phyloP scores from a whole-genome alignment of 2,888 invertebrate genomes.

The Xestia sexstrigata region DNA sequence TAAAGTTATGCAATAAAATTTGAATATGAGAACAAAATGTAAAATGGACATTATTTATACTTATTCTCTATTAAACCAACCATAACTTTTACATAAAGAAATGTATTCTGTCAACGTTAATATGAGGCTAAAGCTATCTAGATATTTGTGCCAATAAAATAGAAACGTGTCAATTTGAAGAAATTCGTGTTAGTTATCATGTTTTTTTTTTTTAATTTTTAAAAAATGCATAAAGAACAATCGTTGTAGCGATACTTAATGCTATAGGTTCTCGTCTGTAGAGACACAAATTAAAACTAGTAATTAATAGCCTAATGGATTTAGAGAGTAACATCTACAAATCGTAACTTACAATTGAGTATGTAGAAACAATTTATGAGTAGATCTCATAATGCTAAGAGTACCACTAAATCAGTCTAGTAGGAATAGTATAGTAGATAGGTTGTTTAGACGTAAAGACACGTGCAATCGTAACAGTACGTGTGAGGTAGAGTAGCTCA shows the following conservation, averaged over 20 bases:
- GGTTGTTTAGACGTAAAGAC: slow-evolving; percentile 74
- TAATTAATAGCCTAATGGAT: slow-evolving; percentile 71
- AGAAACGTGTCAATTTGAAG: slow-evolving; percentile 83
- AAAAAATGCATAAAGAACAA: slow-evolving; percentile 82
- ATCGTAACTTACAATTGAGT: slow-evolving; percentile 79
- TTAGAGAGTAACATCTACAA: slow-evolving; percentile 74
- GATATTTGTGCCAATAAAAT: slow-evolving; percentile 86
- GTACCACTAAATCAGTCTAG: slow-evolving; percentile 89
- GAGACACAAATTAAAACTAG: slow-evolving; percentile 71
- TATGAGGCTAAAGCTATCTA: slow-evolving; percentile 81
- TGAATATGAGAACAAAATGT: slow-evolving; percentile 63
- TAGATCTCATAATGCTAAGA: slow-evolving; percentile 81
- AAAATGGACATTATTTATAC: slow-evolving; percentile 60
- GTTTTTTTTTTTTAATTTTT: slow-evolving; percentile 68
- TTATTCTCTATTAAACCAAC: slow-evolving; percentile 67
- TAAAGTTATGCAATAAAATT: slow-evolving; percentile 72
- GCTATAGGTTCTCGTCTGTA: slow-evolving; percentile 70
- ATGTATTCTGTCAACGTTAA: slow-evolving; percentile 74
- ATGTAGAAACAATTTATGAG: slow-evolving; percentile 74
- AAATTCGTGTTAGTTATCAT: slow-evolving; percentile 73
- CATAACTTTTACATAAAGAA: slow-evolving; percentile 67
- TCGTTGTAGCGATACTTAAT: slow-evolving; percentile 85
- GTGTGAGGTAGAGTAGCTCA: slow-evolving; percentile 81
- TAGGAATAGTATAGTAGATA: slow-evolving; percentile 85
- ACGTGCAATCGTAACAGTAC: slow-evolving; percentile 81